Evolutionary conservation across 2,888 invertebrate species (phyloP).

Genomic region (Trissolcus brochymenae): DNA sequence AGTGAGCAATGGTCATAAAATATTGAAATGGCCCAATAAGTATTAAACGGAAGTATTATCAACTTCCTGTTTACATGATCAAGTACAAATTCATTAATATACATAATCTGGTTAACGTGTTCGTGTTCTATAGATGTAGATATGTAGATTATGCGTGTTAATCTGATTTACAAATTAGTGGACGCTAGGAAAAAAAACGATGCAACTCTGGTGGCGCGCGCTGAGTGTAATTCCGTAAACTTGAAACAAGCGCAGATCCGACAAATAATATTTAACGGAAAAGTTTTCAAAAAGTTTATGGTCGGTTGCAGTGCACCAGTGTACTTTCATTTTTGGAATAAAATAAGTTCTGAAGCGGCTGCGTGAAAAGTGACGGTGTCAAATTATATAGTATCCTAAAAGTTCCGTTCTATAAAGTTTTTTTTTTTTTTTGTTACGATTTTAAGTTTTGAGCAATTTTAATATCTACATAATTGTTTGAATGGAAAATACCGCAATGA

Average conservation of each 20-base stretch:
- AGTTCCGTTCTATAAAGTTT: no score
- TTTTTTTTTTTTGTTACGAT: no score
- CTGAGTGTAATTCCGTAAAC: neutral
- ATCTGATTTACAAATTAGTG: conserved; percentile 14
- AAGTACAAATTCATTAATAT: conserved; percentile 28
- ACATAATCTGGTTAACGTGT: conserved; percentile 25
- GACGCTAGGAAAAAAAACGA: neutral
- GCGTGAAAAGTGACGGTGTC: no score
- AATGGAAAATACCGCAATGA: no score
- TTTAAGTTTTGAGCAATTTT: no score
- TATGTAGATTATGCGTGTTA: conserved; percentile 21
- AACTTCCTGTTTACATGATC: conserved; percentile 7
- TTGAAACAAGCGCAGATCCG: conserved; percentile 3
- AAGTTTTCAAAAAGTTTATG: conserved; percentile 9
- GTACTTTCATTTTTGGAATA: conserved; percentile 1
- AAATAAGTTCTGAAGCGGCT: no score
- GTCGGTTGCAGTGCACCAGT: conserved; percentile 3
- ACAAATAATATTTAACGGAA: neutral
- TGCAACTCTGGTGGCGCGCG: neutral
- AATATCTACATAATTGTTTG: no score
- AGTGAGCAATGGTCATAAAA: neutral
- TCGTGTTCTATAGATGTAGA: conserved; percentile 25
- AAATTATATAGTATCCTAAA: no score
- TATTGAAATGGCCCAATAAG: neutral
- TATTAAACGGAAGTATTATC: conserved; percentile 14